Evolutionary conservation across 1,140 invertebrate genomes (phyloP).

Genomic region (Leucophenga varia): DNA sequence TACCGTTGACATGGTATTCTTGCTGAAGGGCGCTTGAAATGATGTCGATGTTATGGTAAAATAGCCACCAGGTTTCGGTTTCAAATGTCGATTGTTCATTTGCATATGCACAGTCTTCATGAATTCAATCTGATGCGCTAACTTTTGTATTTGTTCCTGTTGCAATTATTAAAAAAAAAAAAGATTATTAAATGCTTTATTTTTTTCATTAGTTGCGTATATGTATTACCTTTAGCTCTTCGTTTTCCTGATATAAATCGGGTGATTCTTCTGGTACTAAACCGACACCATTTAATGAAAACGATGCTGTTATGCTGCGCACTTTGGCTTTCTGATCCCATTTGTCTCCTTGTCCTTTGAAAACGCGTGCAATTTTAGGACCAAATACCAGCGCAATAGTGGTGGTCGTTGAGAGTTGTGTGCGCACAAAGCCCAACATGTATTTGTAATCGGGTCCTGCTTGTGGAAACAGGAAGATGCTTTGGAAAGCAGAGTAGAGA

Average conservation of each 20-base stretch:
- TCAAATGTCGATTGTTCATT: constrained; percentile 84
- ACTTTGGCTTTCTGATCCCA: constrained; percentile 80
- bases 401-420: constrained; percentile 82
- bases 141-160: constrained; percentile 85
- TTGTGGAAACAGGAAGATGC: constrained; percentile 76
- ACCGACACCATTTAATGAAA: constrained; percentile 80
- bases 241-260: constrained; percentile 86
- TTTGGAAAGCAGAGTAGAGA: constrained; percentile 4
- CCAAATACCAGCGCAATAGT: constrained; percentile 83
- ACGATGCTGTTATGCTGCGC: constrained; percentile 78
- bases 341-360: constrained; percentile 80
- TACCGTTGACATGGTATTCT: constrained; percentile 42
- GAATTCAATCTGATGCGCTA: constrained; percentile 87
- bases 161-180: background rate
- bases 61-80: constrained; percentile 78
- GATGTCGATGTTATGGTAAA: constrained; percentile 64
- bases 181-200: background rate
- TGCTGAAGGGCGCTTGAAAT: constrained; percentile 54
- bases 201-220: background rate
- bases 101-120: constrained; percentile 93
- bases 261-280: constrained; percentile 75
- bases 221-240: constrained; percentile 77
- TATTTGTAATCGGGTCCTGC: constrained; percentile 89
- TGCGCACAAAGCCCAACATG: constrained; percentile 80
- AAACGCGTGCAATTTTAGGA: constrained; percentile 79